Base-by-base conservation (phyloP, 1,140 invertebrate genomes). In the Cyrtorhinus lividipennis region DNA sequence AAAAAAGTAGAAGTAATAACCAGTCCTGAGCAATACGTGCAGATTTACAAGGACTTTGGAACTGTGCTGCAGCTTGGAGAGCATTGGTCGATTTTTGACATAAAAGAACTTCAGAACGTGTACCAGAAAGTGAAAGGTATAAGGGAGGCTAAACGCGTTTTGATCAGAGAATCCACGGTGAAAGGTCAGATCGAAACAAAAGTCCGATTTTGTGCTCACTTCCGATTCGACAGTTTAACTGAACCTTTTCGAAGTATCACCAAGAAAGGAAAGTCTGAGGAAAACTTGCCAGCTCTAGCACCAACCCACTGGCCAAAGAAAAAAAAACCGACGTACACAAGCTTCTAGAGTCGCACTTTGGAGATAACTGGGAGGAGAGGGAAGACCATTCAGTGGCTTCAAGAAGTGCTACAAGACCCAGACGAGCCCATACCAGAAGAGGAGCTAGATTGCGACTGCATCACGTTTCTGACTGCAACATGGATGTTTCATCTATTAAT, bases 11-110 rank as follows among this genome's bases (percentile, higher is more conserved):
- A 5, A 15, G 30, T 38, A 8, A 38, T 38, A 8, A 12, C 53
- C 24, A 48, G 30, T n/a, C 25, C 48, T 59, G 63, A 65, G 13
- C 45, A 65, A 23, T 67, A 67, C 44, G 24, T 61, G n/a, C 20
- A 24, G 48, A 20, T 66, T 53, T 64, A 56, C 59, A 23, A 46
- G 12, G 56, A 66, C 1, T 22, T 67, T 61, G 65, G 60, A 1
- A 45, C 5, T 22, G 23, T 61, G 8, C 60, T 66, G 18, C 15
- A 1, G 23, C 58, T 56, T 13, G 62, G 61, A 13, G 60, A 60
- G 22, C 27, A 60, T 26, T 67, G 62, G 20, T 26, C 44, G 45
- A 56, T 66, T 15, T 65, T 59, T 24, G 61, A 66, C 44, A 26
- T 66, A 12, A 65, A 65, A 65, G 23, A 23, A 8, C 56, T 57